Base-by-base conservation (phyloP, 2,113 vertebrate genomes). In the Poeciliopsis retropinna region DNA sequence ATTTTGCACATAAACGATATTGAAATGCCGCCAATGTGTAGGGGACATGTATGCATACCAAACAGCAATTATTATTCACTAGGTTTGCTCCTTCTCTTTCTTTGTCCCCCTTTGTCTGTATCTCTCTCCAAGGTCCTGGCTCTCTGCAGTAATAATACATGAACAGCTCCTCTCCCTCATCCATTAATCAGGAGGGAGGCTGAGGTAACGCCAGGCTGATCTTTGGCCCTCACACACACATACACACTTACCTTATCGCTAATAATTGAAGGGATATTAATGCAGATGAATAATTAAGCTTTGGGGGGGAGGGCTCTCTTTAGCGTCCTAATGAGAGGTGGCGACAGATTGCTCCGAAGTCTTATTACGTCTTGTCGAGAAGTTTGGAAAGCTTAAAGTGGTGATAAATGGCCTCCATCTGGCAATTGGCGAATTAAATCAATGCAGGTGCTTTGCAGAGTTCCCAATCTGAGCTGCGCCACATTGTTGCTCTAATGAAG, bases 271-370 rank as follows among this genome's bases (percentile, higher is more conserved):
- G 41, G 77, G 75, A 87, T 92, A 93, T 92, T 91, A 92, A 94
- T 92, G 93, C 82, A 82, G 85, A 93, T 94, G 90, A 94, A 94
- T 94, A 91, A 93, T 94, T 90, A 88, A 94, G 83, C 85, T 78
- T 76, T 25, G 6, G 77, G 78, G 72, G 75, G 71, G 30, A 31
- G 30, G 71, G 34, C 34, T 76, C 81, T 73, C 85, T 89, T 79
- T 34, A 68, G 85, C 75, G 89, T 83, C 79, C 82, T 90, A 92
- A 93, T 90, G 88, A 92, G 89, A 74, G 73, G 87, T 80, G 65
- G 84, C 82, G 85, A 91, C 89, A 87, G 86, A 91, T 83, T 79
- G 85, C 82, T 78, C 82, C 81, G 60, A 15, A 10, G 64, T 83
- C 85, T 90, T 88, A 90, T 90, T 86, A 80, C 69, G 14, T 68